phyloP scores from a whole-genome alignment of 2,113 vertebrate species.

The Marcusenius ussheri region DNA sequence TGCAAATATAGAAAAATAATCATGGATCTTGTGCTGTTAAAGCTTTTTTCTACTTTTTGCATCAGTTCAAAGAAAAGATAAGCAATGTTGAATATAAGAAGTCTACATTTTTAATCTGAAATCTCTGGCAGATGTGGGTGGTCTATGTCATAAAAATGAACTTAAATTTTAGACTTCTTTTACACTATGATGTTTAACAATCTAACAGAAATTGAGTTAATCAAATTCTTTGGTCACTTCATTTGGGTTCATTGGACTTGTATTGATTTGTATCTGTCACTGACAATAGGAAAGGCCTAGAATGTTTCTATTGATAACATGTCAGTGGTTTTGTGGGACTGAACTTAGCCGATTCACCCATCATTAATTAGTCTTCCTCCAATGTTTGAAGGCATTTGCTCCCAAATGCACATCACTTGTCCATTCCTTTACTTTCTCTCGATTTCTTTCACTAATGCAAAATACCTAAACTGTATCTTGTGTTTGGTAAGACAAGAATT shows the following conservation, averaged over 20 bases:
- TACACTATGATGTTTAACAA: not conserved
- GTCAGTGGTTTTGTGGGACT: conserved; percentile 9
- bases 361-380: conserved; percentile 16
- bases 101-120: not conserved
- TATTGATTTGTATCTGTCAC: conserved; percentile 21
- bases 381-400: conserved; percentile 6
- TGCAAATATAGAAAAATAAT: not conserved
- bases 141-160: not conserved
- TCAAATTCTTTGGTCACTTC: conserved; percentile 19
- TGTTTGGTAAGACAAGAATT: not conserved
- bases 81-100: not conserved
- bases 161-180: not conserved
- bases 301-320: conserved; percentile 22
- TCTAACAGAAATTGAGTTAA: conserved; percentile 13
- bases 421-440: not conserved
- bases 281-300: conserved; percentile 8
- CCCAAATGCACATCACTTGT: not conserved
- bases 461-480: not conserved
- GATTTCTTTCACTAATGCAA: not conserved
- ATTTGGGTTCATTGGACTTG: conserved; percentile 13
- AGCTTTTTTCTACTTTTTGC: not conserved
- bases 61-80: not conserved
- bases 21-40: not conserved
- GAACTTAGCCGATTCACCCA: conserved; percentile 6
- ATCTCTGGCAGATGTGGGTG: not conserved